Evolutionary conservation across 64 coral and sea anemone genomes (phyloP).

Genomic region (Dendrophyllia cribrosa): DNA sequence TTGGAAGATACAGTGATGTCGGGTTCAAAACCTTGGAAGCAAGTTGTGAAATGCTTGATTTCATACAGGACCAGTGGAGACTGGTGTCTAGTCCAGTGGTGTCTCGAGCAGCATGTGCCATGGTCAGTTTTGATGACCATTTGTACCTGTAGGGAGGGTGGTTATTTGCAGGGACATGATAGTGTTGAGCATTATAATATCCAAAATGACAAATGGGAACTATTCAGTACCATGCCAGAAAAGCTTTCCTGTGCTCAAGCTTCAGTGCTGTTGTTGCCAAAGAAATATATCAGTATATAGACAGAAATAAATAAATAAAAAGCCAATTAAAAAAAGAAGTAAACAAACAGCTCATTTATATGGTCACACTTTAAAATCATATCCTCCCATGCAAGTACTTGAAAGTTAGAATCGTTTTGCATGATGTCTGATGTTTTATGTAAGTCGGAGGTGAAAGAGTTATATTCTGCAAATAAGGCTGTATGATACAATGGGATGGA

Average conservation of each 20-base stretch:
- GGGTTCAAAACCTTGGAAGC: neutral
- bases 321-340: too few species aligned
- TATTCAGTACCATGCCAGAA: neutral
- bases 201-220: neutral
- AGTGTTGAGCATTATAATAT: neutral
- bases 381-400: too few species aligned
- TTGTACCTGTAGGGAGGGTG: conserved; percentile 37
- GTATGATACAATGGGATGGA: too few species aligned
- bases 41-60: conserved; percentile 48
- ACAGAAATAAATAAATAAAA: too few species aligned
- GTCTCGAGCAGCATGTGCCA: conserved; percentile 38
- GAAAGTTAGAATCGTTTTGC: too few species aligned
- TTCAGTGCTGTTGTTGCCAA: neutral
- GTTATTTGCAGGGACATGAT: neutral
- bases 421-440: too few species aligned
- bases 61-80: neutral
- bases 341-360: too few species aligned
- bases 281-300: neutral
- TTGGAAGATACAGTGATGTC: conserved; percentile 14
- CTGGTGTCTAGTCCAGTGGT: neutral
- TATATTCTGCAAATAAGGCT: too few species aligned
- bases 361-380: too few species aligned
- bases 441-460: too few species aligned
- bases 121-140: conserved; percentile 18
- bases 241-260: neutral